Evolutionary conservation across 2,113 vertebrate genomes (phyloP).

Genomic region (Ibidorhyncha struthersii): DNA sequence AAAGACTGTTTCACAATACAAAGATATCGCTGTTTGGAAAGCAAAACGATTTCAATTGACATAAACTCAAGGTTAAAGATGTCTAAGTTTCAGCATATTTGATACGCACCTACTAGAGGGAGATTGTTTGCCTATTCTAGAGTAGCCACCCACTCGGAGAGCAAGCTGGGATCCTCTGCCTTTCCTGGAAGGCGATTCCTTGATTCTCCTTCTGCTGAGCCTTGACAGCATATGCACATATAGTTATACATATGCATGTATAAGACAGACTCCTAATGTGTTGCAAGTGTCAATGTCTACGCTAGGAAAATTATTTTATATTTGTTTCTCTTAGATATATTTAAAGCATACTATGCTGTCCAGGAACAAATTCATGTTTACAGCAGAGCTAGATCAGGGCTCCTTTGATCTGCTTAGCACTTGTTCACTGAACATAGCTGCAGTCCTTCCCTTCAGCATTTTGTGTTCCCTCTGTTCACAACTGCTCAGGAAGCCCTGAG

Average conservation of each 20-base stretch:
- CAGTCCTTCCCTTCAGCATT: background rate
- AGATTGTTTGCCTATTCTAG: background rate
- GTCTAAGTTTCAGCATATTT: background rate
- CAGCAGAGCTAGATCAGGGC: background rate
- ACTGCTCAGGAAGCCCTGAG: background rate
- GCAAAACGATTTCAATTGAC: background rate
- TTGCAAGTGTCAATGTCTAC: background rate
- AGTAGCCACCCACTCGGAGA: background rate
- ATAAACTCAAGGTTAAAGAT: background rate
- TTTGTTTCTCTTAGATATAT: background rate
- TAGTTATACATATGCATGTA: background rate
- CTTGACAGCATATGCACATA: background rate
- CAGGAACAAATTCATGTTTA: background rate
- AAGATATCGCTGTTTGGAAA: background rate
- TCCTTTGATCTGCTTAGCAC: background rate
- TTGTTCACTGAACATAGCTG: background rate
- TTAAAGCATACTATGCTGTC: background rate
- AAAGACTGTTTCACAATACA: background rate
- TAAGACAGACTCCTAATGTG: background rate
- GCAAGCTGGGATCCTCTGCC: background rate
- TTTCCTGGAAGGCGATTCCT: slow-evolving; percentile 41
- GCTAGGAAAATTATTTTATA: background rate
- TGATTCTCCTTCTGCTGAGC: slow-evolving; percentile 14
- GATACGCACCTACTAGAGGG: background rate
- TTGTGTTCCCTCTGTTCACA: background rate